phyloP scores from a whole-genome alignment of 53 echinoderm and acorn worm species.

The Hippasteria phrygiana region DNA sequence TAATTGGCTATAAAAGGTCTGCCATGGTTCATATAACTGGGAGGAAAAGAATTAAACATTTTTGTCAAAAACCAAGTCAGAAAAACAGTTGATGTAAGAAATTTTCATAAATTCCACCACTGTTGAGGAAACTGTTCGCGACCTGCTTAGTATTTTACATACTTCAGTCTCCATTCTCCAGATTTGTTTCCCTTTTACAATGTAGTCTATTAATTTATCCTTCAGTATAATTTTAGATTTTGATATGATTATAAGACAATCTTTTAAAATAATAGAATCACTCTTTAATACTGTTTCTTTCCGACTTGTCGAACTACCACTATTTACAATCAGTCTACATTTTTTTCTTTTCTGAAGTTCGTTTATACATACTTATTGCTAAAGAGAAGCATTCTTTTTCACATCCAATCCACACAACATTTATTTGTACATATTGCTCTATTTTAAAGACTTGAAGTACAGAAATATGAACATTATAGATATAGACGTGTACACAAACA shows the following conservation, averaged over 20 bases:
- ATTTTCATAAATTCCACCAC: too few species aligned
- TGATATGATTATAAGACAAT: constrained; percentile 41
- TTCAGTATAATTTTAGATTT: not conserved
- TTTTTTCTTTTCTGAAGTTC: not conserved
- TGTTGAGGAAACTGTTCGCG: not conserved
- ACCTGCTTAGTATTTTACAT: not conserved
- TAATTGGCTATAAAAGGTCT: too few species aligned
- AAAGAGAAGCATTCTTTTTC: constrained; percentile 8
- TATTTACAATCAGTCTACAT: constrained; percentile 39
- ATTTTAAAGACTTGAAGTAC: constrained; percentile 30
- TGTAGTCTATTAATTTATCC: not conserved
- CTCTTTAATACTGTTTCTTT: constrained; percentile 44
- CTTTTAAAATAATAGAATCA: constrained; percentile 39
- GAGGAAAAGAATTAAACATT: too few species aligned
- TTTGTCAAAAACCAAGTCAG: too few species aligned
- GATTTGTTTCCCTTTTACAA: not conserved
- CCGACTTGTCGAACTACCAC: constrained; percentile 12
- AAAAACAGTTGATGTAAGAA: too few species aligned
- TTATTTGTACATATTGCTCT: constrained; percentile 65
- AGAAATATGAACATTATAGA: not conserved
- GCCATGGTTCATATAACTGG: too few species aligned
- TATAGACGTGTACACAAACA: not conserved
- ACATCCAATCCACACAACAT: constrained; percentile 23
- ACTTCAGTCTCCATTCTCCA: not conserved
- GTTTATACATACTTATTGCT: constrained; percentile 57